Base-by-base conservation (phyloP, 2,113 vertebrate species). In the Sander vitreus region DNA sequence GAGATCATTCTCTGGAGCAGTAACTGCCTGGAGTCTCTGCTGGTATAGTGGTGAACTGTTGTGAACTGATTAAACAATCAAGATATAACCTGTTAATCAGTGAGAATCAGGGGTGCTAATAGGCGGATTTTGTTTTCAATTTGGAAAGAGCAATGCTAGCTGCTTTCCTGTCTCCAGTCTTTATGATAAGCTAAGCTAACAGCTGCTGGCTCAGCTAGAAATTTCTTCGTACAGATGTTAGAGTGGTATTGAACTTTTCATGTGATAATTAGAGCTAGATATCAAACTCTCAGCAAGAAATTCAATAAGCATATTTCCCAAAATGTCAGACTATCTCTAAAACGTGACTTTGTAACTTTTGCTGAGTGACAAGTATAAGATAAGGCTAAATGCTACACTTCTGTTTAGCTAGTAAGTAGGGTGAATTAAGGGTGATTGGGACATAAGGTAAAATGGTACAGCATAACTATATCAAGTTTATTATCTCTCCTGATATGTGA, bases 361-460 rank as follows among this genome's bases (percentile, higher is more conserved):
- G 27, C 43, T 64, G 12, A 13, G 33, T 39, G 10, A 39, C 30
- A 62, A 39, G 25, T 30, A 36, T 0, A 6, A 47, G 2, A 30
- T n/a, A 33, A 66, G 51, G 16, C 73, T 66, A 80, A 71, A 71
- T 69, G 18, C 15, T 58, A 50, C 12, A 80, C 8, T 36, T 33
- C 39, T 33, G 23, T 66, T 66, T 48, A 43, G n/a, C 15, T 45
- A 11, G 25, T 33, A 36, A 36, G 27, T 62, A 39, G 9, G 8
- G 39, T 39, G 39, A 39, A 39, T 39, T 39, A 39, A 39, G 39
- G 39, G 9, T 39, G 39, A 39, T 39, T 39, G 39, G 39, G 39
- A 39, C 39, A 39, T 39, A 39, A 39, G 39, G 39, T 39, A 2
- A 39, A 39, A 39, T 39, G 39, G 39, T 9, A 39, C 8, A 39